Conservation (phyloP, 2,797 vertebrate species). For the Cuniculus paca region DNA sequence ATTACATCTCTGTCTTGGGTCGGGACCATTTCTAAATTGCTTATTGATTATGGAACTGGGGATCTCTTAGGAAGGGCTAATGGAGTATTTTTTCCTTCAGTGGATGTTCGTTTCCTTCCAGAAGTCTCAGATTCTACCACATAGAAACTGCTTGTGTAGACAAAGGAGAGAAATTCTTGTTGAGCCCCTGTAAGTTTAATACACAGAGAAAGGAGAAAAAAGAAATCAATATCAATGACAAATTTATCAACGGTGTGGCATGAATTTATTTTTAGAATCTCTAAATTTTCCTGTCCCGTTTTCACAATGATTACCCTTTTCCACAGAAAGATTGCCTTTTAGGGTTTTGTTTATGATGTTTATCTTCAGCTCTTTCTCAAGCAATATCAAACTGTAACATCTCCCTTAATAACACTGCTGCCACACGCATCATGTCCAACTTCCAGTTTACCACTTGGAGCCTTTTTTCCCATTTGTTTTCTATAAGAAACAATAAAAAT, state of each 20-base stretch:
- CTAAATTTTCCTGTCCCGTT: background rate
- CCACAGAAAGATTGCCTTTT: background rate
- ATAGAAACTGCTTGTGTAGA: background rate
- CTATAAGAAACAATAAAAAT: background rate
- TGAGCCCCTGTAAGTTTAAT: background rate
- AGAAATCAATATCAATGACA: background rate
- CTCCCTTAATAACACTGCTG: background rate
- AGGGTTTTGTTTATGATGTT: background rate
- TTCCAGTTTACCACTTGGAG: background rate
- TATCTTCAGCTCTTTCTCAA: background rate
- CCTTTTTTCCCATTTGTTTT: background rate
- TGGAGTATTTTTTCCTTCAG: background rate
- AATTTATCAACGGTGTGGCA: background rate
- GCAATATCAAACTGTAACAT: accelerated
- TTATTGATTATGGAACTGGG: background rate
- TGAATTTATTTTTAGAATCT: background rate
- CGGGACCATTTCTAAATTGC: background rate
- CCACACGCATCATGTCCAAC: background rate
- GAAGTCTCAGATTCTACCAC: background rate
- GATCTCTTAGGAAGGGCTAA: background rate
- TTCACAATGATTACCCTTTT: background rate
- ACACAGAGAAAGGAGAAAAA: background rate
- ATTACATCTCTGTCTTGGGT: accelerated
- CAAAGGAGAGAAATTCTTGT: background rate
- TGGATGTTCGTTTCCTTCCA: background rate